A percentile compares a stretch with the other conserved stretches of the same genome.
Evolutionary conservation across 2,888 invertebrate species (phyloP).

Genomic region (Ommatoiulus sabulosus): DNA sequence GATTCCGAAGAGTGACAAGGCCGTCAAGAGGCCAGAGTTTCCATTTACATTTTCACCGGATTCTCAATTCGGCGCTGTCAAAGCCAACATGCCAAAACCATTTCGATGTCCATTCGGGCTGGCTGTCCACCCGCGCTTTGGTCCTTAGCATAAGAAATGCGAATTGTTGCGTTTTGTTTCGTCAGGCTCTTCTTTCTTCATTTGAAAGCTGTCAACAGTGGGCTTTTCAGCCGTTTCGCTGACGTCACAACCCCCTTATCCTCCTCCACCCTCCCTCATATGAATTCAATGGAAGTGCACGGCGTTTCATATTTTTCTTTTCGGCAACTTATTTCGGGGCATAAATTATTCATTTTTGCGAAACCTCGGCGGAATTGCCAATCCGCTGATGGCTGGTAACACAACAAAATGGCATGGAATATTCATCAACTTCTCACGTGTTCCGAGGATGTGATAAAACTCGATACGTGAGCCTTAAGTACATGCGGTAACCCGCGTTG

Average conservation of each 20-base stretch:
- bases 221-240: background rate
- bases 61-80: slow-evolving; percentile 8
- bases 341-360: slow-evolving; percentile 41
- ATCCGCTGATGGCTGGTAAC: slow-evolving; percentile 38
- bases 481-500: slow-evolving; percentile 10
- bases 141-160: background rate
- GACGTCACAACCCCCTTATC: background rate
- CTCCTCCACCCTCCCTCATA: background rate
- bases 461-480: slow-evolving; percentile 23
- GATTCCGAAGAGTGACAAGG: too few species aligned
- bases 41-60: background rate
- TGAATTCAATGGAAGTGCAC: background rate
- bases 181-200: background rate
- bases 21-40: background rate
- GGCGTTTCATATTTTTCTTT: slow-evolving; percentile 23
- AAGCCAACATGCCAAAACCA: background rate
- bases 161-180: background rate
- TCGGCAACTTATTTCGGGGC: slow-evolving; percentile 37
- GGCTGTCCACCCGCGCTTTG: background rate
- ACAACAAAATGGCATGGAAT: slow-evolving; percentile 35
- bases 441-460: slow-evolving; percentile 16
- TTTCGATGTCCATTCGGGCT: background rate
- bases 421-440: background rate
- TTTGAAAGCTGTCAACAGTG: slow-evolving; percentile 9
- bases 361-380: slow-evolving; percentile 21